Percentiles rank a stretch among this genome's conserved stretches.
These are phyloP conservation scores for Hirtodrosophila histrioides DNA, from an alignment of 2,888 invertebrate genomes.

Conservation along the genomic window DNA sequence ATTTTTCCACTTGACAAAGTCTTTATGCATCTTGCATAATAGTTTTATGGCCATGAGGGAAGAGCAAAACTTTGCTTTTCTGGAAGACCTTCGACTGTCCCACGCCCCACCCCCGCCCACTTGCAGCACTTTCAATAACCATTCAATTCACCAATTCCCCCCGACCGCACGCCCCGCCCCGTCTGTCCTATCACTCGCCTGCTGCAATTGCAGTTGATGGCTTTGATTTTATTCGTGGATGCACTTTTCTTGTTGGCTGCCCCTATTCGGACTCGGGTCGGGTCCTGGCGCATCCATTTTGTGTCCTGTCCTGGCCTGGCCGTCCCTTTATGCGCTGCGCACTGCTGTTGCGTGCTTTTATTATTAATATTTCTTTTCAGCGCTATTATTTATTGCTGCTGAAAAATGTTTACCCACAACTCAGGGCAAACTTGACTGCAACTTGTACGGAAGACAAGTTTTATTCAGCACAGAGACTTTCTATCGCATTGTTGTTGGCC, in stretches of 20 bases:
- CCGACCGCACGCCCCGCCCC: not conserved
- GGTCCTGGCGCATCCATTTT: slow-evolving; percentile 68
- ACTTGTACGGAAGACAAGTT: slow-evolving; percentile 76
- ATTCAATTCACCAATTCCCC: slow-evolving; percentile 64
- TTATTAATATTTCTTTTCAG: slow-evolving; percentile 74
- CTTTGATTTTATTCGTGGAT: slow-evolving; percentile 80
- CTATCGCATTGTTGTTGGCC: slow-evolving; percentile 39
- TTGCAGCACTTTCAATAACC: slow-evolving; percentile 73
- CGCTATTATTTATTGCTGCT: slow-evolving; percentile 78
- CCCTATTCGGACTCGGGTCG: slow-evolving; percentile 22
- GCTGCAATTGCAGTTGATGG: slow-evolving; percentile 77
- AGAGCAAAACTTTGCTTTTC: slow-evolving; percentile 65
- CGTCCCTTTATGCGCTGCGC: slow-evolving; percentile 63
- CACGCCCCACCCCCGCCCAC: not conserved
- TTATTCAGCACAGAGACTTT: slow-evolving; percentile 41
- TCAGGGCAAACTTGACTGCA: slow-evolving; percentile 73
- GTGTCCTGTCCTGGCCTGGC: slow-evolving; percentile 9
- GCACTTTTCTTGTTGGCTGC: slow-evolving; percentile 76
- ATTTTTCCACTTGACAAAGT: slow-evolving; percentile 81
- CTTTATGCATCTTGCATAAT: slow-evolving; percentile 77
- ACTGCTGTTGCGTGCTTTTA: slow-evolving; percentile 72
- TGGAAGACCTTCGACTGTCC: slow-evolving; percentile 10
- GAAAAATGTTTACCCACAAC: slow-evolving; percentile 79
- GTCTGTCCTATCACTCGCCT: slow-evolving; percentile 12
- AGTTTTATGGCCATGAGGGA: slow-evolving; percentile 71